Percentiles rank a stretch among this genome's conserved stretches.
These are phyloP conservation scores for Diglossa cyanea DNA, from an alignment of 2,797 vertebrate species.

Conservation along the genomic window DNA sequence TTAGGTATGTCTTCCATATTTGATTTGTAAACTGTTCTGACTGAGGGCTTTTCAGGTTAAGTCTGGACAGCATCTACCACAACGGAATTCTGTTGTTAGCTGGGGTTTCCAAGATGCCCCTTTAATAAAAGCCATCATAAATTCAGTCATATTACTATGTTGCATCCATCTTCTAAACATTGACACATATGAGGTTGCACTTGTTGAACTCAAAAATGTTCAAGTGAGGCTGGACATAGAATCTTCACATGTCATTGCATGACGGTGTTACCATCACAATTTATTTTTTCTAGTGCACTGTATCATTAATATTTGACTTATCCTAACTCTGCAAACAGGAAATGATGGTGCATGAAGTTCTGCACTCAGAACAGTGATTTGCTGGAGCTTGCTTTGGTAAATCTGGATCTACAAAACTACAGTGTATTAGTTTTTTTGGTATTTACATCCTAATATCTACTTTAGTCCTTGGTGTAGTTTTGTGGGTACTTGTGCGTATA, in stretches of 20 bases:
- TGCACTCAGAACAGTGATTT: neutral
- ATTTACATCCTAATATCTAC: neutral
- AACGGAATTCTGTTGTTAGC: neutral
- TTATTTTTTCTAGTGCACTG: neutral
- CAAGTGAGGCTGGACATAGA: neutral
- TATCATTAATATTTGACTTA: neutral
- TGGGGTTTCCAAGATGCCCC: neutral
- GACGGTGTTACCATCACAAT: neutral
- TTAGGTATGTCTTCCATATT: neutral
- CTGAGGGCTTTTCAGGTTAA: neutral
- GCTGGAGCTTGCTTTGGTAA: neutral
- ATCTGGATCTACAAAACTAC: neutral
- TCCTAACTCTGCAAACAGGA: neutral
- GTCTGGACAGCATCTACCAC: constrained; percentile 31
- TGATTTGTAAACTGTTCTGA: constrained; percentile 60
- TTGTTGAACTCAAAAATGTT: neutral
- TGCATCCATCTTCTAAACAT: neutral
- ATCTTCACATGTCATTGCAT: neutral
- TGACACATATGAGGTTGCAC: neutral
- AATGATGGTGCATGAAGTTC: neutral
- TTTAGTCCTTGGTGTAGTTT: neutral
- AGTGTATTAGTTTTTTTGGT: neutral
- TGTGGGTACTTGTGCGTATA: neutral
- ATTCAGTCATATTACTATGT: neutral
- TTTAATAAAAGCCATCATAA: constrained; percentile 17